Evolutionary conservation across 2,888 invertebrate species (phyloP).

Genomic region (Megamerina dolium): DNA sequence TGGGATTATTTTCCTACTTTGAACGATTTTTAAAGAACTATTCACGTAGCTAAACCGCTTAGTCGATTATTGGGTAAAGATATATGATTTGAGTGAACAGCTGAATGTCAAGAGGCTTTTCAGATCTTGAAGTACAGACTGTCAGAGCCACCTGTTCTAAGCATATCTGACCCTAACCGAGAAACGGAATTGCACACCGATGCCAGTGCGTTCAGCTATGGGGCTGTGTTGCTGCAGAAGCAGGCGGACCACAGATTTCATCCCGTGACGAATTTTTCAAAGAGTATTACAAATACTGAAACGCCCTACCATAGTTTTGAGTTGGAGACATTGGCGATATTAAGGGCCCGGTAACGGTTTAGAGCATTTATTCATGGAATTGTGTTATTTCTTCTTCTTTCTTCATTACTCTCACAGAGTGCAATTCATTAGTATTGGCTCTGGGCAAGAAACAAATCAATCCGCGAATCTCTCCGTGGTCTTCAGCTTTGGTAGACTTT

Average conservation of each 20-base stretch:
- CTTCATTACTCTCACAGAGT: slow-evolving; percentile 18
- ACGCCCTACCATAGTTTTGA: slow-evolving; percentile 35
- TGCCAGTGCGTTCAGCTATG: slow-evolving; percentile 10
- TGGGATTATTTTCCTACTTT: slow-evolving; percentile 8
- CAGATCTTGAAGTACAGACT: slow-evolving; percentile 1
- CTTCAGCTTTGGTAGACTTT: not conserved
- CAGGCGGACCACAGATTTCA: slow-evolving; percentile 13
- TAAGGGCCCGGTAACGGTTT: slow-evolving; percentile 20
- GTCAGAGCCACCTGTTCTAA: slow-evolving; percentile 3
- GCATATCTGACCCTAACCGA: slow-evolving; percentile 8
- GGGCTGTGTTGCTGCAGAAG: slow-evolving; percentile 11
- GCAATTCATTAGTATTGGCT: slow-evolving; percentile 11
- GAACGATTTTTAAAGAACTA: slow-evolving; percentile 6
- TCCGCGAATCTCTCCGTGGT: too few relatives aligned
- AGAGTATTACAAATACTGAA: slow-evolving; percentile 7
- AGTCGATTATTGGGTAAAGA: slow-evolving; percentile 1
- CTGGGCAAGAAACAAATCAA: slow-evolving; percentile 13
- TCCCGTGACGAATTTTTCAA: slow-evolving; percentile 12
- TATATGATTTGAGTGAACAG: not conserved
- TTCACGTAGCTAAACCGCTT: slow-evolving; percentile 7
- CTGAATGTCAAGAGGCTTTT: slow-evolving; percentile 5
- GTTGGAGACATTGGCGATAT: slow-evolving; percentile 27
- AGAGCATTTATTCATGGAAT: slow-evolving; percentile 15
- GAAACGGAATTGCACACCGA: slow-evolving; percentile 13
- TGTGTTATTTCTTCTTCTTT: too few relatives aligned